Evolutionary conservation across 2,888 invertebrate species (phyloP), one percentile per base, ranked within the genome.

Genomic region (Agrypnus murinus): DNA sequence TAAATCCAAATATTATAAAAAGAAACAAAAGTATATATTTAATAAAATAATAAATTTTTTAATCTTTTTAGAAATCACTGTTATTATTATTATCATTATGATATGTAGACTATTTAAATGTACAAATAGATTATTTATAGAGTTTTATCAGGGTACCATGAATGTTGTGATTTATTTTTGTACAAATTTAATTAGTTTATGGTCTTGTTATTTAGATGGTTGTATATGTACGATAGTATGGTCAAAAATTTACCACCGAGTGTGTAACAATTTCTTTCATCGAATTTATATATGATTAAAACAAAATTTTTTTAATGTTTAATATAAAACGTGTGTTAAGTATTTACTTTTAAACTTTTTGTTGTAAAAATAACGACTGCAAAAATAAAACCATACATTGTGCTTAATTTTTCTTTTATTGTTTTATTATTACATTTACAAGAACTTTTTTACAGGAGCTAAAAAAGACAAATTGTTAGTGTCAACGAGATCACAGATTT

Each of bases 401-500:
- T 67, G 60, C 53, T 59, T 25, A 25, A 3, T 5, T 25, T 25
- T 25, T 25, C 25, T 25, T 48, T 38, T 48, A 59, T 40, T 17
- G n/a, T 34, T 66, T 70, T 70, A 70, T 66, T 70, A 25, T 25
- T 66, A 66, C 62, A 70, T 12, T 66, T 65, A 65, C 57, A 43
- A 40, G 60, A 32, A 36, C 25, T 67, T 65, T n/a, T 70, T 65
- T 65, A 65, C 62, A 65, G 53, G 65, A 66, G 65, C 65, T 65
- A 70, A 70, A 70, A 70, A 70, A 70, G 70, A 70, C 70, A 70
- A 70, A 70, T 62, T 70, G 65, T 70, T 53, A 70, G 70, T 70
- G 65, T 70, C 65, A 70, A 70, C 66, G 71, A 59, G 71, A 71
- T 71, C 71, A 71, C 71, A 71, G 71, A 62, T 71, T 71, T 71